Conservation (phyloP, 1,140 invertebrate genomes). For the Phymastichus coffea region DNA sequence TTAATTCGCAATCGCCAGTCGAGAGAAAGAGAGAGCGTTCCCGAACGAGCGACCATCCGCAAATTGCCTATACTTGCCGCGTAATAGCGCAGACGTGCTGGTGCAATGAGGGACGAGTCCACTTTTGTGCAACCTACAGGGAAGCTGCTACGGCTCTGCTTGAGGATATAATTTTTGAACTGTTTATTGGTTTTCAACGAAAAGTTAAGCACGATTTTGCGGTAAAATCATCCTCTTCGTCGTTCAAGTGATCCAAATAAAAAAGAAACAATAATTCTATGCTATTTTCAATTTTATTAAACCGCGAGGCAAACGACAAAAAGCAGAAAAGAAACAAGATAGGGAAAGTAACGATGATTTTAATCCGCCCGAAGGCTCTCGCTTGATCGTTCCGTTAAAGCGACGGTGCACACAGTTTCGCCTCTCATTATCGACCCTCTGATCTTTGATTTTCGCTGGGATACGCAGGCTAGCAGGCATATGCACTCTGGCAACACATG, state of each 20-base stretch:
- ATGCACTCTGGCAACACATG: too few relatives aligned
- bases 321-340: background rate
- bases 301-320: background rate
- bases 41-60: constrained; percentile 36
- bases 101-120: background rate
- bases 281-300: too few relatives aligned
- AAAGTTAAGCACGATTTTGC: too few relatives aligned
- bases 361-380: constrained; percentile 8
- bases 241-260: too few relatives aligned
- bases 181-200: too few relatives aligned
- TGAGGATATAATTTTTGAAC: too few relatives aligned
- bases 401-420: constrained; percentile 12
- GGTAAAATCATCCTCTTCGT: constrained; percentile 1
- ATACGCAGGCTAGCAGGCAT: background rate
- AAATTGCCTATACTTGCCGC: constrained; percentile 52
- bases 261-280: too few relatives aligned
- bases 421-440: constrained; percentile 1
- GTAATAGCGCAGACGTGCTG: constrained; percentile 48
- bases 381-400: constrained; percentile 37
- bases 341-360: too few relatives aligned
- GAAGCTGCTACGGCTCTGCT: background rate
- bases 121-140: constrained; percentile 2
- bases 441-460: constrained; percentile 10
- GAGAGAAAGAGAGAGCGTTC: background rate
- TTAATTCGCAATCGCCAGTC: constrained; percentile 49